Conservation (phyloP, 2,797 vertebrate genomes). For the Karalla daura region DNA sequence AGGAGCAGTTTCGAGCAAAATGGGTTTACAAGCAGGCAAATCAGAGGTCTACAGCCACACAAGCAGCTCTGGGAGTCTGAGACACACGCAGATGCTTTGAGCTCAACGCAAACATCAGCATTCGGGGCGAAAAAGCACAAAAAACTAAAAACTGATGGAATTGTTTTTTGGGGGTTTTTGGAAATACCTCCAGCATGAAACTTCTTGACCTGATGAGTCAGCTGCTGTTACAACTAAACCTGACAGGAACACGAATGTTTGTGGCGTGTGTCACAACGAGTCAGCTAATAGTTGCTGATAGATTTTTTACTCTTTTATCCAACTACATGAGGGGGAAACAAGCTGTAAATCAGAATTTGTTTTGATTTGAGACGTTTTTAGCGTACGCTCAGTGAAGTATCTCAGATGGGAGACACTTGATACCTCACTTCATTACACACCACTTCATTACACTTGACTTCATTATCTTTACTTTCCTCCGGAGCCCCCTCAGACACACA, state of each 20-base stretch:
- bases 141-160: no score
- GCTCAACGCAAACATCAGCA: no score
- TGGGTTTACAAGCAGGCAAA: no score
- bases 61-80: no score
- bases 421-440: background rate
- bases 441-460: conserved; percentile 18
- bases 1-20: background rate
- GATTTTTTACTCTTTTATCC: background rate
- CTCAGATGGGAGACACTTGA: conserved; percentile 7
- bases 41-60: no score
- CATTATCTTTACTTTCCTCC: conserved; percentile 20
- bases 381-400: background rate
- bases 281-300: background rate
- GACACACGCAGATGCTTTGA: no score
- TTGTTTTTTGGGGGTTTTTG: no score
- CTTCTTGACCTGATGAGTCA: background rate
- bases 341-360: background rate
- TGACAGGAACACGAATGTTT: background rate
- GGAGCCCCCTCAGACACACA: background rate
- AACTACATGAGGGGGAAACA: background rate
- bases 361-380: background rate
- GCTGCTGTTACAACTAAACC: background rate
- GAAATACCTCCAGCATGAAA: no score
- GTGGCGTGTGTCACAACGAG: no score
- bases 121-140: no score